Percentiles rank a stretch among this genome's conserved stretches.
phyloP scores from a whole-genome alignment of 1,140 invertebrate genomes.

The Drosophila kepulauana region DNA sequence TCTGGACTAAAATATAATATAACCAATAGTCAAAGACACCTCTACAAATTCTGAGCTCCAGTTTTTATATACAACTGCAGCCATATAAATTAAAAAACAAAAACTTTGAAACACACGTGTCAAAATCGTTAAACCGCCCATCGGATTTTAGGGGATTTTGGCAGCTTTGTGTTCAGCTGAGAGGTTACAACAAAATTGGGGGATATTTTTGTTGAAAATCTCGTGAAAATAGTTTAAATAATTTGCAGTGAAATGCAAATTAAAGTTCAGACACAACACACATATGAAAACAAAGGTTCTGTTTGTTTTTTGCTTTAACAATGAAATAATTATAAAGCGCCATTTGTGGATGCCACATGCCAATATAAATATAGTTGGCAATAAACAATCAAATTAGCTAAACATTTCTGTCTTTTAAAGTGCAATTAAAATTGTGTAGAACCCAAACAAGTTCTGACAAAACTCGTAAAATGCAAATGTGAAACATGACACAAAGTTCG shows the following conservation, averaged over 20 bases:
- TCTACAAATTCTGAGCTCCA: background rate
- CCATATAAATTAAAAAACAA: background rate
- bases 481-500: slow-evolving; percentile 13
- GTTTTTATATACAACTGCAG: background rate
- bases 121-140: background rate
- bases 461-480: slow-evolving; percentile 21
- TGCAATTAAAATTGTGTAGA: slow-evolving; percentile 56
- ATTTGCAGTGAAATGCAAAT: slow-evolving; percentile 1
- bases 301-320: slow-evolving; percentile 11
- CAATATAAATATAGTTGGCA: slow-evolving; percentile 26
- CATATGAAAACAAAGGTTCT: slow-evolving; percentile 16
- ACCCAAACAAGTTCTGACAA: slow-evolving; percentile 42
- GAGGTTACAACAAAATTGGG: background rate
- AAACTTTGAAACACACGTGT: background rate
- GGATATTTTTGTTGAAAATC: background rate
- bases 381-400: slow-evolving; percentile 69
- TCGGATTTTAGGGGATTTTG: background rate
- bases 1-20: background rate
- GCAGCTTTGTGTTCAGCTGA: background rate
- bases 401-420: slow-evolving; percentile 55
- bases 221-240: slow-evolving; percentile 1
- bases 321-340: slow-evolving; percentile 26
- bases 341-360: slow-evolving; percentile 8
- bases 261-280: background rate
- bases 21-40: background rate